These are phyloP conservation scores for Epizoanthus stellaris DNA, from an alignment of 92 coral and sea anemone genomes.

Conservation along the genomic window DNA sequence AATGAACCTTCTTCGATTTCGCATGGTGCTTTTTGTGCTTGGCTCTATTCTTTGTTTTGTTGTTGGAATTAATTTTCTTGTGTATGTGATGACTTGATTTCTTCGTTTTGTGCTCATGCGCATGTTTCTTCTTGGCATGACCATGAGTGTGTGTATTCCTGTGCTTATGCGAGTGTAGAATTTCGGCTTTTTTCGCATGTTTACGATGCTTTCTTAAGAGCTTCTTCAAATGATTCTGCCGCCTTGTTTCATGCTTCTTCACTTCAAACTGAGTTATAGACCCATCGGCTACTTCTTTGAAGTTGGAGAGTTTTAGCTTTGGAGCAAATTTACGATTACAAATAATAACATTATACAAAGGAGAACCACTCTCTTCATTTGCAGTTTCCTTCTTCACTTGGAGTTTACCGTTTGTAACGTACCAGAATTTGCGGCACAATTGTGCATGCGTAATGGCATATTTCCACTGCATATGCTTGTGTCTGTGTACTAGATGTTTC, in stretches of 20 bases:
- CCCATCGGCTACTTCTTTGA: conserved; percentile 7
- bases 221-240: not conserved
- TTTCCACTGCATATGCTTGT: not conserved
- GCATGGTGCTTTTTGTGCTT: not conserved
- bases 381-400: conserved; percentile 45
- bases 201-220: not conserved
- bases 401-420: conserved; percentile 64
- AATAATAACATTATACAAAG: conserved; percentile 56
- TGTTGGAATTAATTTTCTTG: conserved; percentile 30
- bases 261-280: not conserved
- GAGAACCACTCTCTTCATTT: not conserved
- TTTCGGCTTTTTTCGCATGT: not conserved
- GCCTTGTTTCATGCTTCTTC: not conserved
- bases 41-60: conserved; percentile 6
- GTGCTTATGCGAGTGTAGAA: not conserved
- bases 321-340: conserved; percentile 68
- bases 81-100: conserved; percentile 6
- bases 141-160: not conserved
- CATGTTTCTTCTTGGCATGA: not conserved
- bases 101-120: conserved; percentile 20
- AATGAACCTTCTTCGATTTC: conserved; percentile 21
- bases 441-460: conserved; percentile 56
- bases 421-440: conserved; percentile 75
- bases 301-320: conserved; percentile 30
- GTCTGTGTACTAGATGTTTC: conserved; percentile 34